phyloP scores from a whole-genome alignment of 1,140 invertebrate species.

The Drosophila watanabei region DNA sequence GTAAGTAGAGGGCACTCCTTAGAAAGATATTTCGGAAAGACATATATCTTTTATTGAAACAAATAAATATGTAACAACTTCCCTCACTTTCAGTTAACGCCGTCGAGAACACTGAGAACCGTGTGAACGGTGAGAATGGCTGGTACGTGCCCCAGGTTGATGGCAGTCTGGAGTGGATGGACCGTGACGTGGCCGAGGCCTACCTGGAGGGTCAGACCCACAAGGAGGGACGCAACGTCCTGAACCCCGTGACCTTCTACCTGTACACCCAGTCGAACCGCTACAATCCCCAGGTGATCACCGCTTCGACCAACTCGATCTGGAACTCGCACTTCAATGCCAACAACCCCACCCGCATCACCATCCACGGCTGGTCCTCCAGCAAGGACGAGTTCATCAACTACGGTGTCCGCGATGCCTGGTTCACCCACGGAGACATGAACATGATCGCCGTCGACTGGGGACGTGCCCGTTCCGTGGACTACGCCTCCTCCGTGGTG shows the following conservation, averaged over 20 bases:
- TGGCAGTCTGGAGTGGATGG: slow-evolving; percentile 70
- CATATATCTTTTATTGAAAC: background rate
- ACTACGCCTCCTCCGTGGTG: slow-evolving; percentile 86
- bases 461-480: slow-evolving; percentile 83
- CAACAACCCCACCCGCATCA: slow-evolving; percentile 75
- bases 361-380: slow-evolving; percentile 81
- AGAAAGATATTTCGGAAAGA: background rate
- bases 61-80: background rate
- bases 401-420: slow-evolving; percentile 82
- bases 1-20: slow-evolving; percentile 35
- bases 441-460: slow-evolving; percentile 88
- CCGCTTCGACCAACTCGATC: slow-evolving; percentile 50
- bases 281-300: slow-evolving; percentile 60
- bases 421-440: slow-evolving; percentile 85
- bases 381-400: slow-evolving; percentile 69
- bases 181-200: slow-evolving; percentile 64
- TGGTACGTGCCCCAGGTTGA: slow-evolving; percentile 73
- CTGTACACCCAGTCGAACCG: slow-evolving; percentile 72
- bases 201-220: slow-evolving; percentile 35
- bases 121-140: slow-evolving; percentile 70
- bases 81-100: slow-evolving; percentile 39
- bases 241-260: slow-evolving; percentile 79
- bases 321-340: slow-evolving; percentile 66
- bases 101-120: slow-evolving; percentile 52
- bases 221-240: slow-evolving; percentile 33